Evolutionary conservation across 2,888 invertebrate genomes (phyloP).

Genomic region (Clunio marinus): DNA sequence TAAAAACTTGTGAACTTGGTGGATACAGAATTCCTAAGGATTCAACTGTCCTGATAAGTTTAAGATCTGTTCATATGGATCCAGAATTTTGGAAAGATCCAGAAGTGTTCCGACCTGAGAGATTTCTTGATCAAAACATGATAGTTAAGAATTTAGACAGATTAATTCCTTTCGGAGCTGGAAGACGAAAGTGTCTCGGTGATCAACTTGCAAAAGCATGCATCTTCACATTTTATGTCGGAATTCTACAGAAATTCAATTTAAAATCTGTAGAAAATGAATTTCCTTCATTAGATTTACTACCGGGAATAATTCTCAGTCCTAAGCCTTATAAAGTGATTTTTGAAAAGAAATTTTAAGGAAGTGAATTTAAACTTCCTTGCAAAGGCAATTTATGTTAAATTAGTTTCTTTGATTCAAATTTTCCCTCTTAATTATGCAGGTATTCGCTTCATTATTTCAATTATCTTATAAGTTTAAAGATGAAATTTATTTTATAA

Average conservation of each 20-base stretch:
- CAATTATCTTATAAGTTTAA: too few relatives aligned
- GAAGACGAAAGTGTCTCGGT: slow-evolving; percentile 62
- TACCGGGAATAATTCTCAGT: slow-evolving; percentile 56
- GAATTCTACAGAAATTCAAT: slow-evolving; percentile 57
- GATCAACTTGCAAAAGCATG: slow-evolving; percentile 60
- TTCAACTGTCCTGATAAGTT: slow-evolving; percentile 54
- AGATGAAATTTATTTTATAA: too few relatives aligned
- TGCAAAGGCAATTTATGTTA: neutral
- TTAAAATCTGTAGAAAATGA: slow-evolving; percentile 50
- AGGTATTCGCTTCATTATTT: too few relatives aligned
- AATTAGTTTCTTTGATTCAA: too few relatives aligned
- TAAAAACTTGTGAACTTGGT: slow-evolving; percentile 54
- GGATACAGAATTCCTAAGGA: slow-evolving; percentile 57
- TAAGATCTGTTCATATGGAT: slow-evolving; percentile 58
- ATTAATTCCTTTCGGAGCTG: slow-evolving; percentile 53
- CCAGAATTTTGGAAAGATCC: slow-evolving; percentile 59
- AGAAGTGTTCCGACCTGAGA: slow-evolving; percentile 59
- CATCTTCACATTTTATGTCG: slow-evolving; percentile 59
- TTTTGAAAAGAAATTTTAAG: slow-evolving; percentile 42
- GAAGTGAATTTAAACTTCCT: neutral
- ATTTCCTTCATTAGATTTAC: slow-evolving; percentile 51
- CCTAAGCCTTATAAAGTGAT: slow-evolving; percentile 56
- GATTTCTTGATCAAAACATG: slow-evolving; percentile 54
- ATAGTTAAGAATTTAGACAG: slow-evolving; percentile 46
- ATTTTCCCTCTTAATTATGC: too few relatives aligned